Base-by-base conservation (phyloP, 1,140 invertebrate species). In the Eubasilissa regina region DNA sequence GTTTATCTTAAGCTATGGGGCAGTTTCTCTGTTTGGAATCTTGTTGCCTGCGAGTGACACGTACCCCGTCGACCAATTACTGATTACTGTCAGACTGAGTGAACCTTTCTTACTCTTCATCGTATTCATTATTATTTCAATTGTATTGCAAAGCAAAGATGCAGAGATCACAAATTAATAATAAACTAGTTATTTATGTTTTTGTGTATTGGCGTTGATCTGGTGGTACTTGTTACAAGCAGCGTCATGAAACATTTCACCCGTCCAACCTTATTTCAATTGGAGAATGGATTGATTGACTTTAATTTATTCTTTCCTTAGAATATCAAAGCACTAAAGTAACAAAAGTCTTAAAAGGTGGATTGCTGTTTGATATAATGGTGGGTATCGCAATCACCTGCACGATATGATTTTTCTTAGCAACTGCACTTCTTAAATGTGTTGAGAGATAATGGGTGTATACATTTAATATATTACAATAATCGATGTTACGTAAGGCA, bases 401-500 rank as follows among this genome's bases (percentile, higher is more conserved):
- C 81, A 83, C 79, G 25, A 77, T 80, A 80, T 83, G 81, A 83
- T 80, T 80, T 83, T 83, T 76, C n/a, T 83, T 83, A 80, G 78
- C 81, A 80, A 83, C 81, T 83, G 81, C 81, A 83, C 81, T 80
- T 83, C 77, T 80, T 83, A 80, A 83, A 83, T 83, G 81, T 83
- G 79, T 83, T 80, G 81, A 83, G 58, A 83, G 64, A 80, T 82
- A 83, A 83, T 80, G 80, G 76, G 79, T 83, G 79, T 83, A 83
- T 83, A 75, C 79, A 80, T 80, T 79, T 83, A 80, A 80, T 82
- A 82, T 82, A 82, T 82, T 80, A 80, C 81, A 80, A 80, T 83
- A 83, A 83, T 83, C 66, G 79, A 80, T 83, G 81, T 83, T 83
- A 83, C 75, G 60, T 82, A 83, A 83, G 81, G 76, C 79, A 79